These are phyloP conservation scores for Tokudaia tokunoshimensis DNA, from an alignment of 2,797 vertebrate genomes.

Conservation along the genomic window DNA sequence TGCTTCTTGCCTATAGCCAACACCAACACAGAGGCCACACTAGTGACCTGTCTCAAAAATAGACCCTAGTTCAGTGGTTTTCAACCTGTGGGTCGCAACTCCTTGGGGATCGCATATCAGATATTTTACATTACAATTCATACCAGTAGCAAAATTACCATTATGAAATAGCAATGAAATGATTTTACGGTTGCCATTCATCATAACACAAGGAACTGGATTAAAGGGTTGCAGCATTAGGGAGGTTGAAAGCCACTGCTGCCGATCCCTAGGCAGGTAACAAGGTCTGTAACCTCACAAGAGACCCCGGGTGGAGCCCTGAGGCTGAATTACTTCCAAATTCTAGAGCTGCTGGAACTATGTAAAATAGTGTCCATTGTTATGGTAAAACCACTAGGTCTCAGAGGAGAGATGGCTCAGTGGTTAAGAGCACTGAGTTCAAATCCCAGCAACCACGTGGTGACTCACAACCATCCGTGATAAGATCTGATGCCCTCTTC, in stretches of 20 bases:
- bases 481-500: too few species aligned
- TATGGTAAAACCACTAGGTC: neutral
- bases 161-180: neutral
- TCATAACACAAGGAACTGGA: neutral
- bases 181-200: neutral
- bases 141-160: neutral
- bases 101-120: neutral
- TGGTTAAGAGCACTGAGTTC: too few species aligned
- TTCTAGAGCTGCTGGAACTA: neutral
- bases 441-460: too few species aligned
- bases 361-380: neutral
- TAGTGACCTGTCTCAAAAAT: neutral
- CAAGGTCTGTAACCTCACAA: neutral
- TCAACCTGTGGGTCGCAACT: neutral
- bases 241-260: neutral
- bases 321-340: too few species aligned
- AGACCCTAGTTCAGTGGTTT: neutral
- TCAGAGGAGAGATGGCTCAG: neutral
- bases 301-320: neutral
- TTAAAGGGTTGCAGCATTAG: neutral
- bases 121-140: neutral
- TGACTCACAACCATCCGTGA: too few species aligned
- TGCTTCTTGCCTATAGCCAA: neutral
- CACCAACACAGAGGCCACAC: neutral
- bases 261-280: neutral